These are phyloP conservation scores for Phataginus tricuspis DNA, from an alignment of 2,797 vertebrate species.

Conservation along the genomic window DNA sequence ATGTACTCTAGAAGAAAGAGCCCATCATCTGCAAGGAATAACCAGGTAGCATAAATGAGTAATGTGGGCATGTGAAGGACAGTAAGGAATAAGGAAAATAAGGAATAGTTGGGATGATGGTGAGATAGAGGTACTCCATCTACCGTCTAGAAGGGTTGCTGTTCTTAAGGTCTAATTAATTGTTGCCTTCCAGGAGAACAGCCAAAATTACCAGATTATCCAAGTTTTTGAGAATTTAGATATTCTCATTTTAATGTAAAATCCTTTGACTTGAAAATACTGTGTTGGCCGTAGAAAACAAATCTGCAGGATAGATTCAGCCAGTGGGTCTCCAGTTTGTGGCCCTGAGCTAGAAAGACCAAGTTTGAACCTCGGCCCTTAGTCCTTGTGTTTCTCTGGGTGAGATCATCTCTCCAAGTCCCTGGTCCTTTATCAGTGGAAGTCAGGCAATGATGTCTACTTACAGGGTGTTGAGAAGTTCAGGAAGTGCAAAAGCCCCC, in stretches of 20 bases:
- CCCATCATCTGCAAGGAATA: background rate
- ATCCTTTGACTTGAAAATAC: background rate
- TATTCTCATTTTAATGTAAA: background rate
- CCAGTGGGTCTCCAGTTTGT: background rate
- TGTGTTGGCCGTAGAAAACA: background rate
- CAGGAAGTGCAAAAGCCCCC: background rate
- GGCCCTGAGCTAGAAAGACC: background rate
- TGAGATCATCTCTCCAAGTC: background rate
- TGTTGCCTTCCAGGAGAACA: background rate
- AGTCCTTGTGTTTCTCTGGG: background rate
- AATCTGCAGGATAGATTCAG: background rate
- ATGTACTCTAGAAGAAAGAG: background rate
- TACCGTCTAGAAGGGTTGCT: background rate
- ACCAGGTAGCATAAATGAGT: background rate
- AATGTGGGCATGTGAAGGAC: background rate
- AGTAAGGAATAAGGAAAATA: background rate
- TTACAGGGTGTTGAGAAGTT: background rate
- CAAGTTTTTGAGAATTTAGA: background rate
- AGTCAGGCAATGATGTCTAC: background rate
- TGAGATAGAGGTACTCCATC: background rate
- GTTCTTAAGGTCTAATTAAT: background rate
- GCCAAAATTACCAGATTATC: background rate
- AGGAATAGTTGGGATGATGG: background rate
- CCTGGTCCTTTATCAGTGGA: background rate
- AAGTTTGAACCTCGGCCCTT: background rate